Evolutionary conservation across 2,797 vertebrate genomes (phyloP).

Genomic region (Intellagama lesueurii): DNA sequence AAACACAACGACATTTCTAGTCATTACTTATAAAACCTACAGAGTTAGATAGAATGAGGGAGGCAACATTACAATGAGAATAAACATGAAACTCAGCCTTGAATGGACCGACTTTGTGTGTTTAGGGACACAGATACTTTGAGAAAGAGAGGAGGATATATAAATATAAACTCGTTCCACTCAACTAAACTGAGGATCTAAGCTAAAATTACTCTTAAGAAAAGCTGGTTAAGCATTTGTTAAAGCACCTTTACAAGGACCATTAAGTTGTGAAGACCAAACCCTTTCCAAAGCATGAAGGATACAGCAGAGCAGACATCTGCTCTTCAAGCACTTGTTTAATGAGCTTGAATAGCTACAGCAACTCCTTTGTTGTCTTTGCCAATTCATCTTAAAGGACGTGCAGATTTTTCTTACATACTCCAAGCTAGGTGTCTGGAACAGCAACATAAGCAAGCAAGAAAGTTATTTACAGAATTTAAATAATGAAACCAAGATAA

Average conservation of each 20-base stretch:
- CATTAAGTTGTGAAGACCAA: background rate
- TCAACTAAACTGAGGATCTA: background rate
- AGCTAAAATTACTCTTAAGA: background rate
- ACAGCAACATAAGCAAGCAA: background rate
- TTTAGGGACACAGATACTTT: background rate
- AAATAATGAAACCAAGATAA: background rate
- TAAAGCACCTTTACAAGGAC: background rate
- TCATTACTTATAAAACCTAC: no score
- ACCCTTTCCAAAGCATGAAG: conserved; percentile 38
- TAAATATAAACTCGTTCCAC: background rate
- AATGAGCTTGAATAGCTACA: conserved; percentile 55
- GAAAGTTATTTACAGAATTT: background rate
- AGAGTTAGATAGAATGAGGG: no score
- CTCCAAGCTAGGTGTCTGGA: background rate
- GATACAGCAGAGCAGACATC: conserved; percentile 45
- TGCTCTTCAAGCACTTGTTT: conserved; percentile 41
- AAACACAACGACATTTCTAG: no score
- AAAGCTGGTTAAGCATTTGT: background rate
- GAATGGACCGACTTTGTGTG: background rate
- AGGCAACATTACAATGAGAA: background rate
- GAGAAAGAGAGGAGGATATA: background rate
- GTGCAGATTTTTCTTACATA: background rate
- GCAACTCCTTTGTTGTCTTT: conserved; percentile 44
- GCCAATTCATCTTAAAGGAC: conserved; percentile 8
- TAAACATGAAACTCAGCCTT: background rate